Evolutionary conservation across 1,140 invertebrate species (phyloP), one percentile per base, ranked within the genome.

Genomic region (Cydia strobilella): DNA sequence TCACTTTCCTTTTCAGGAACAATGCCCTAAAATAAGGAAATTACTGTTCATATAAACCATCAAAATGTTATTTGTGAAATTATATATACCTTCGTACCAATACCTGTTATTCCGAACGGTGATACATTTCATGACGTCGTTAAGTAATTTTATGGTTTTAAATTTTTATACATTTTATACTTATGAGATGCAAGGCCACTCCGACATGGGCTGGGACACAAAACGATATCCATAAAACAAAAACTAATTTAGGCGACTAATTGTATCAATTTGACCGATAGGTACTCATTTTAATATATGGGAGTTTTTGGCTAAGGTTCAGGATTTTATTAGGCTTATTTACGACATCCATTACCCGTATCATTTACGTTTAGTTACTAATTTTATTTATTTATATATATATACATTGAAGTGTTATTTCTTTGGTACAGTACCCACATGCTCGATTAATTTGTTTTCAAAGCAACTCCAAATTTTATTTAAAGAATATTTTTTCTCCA

Each of bases 1-100:
- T 59, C 23, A 10, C 73, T 74, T 83, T 82, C 84, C 85, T 86
- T 84, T 85, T 82, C 76, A 75, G 77, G 78, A 82, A 82, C 84
- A 80, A 78, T 84, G 69, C 82, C 75, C 77, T 80, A 75, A 81
- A 80, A 82, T 82, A 82, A 62, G 72, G 76, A 77, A 79, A 79
- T 80, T 77, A 72, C 74, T 48, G 45, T 15, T 51, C 6, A 18
- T 51, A 51, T 51, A 51, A 51, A 18, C 48, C 48, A 51, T 51
- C n/a, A 51, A 51, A 51, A 5, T 18, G 48, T 51, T 51, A 18
- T n/a, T 51, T n/a, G n/a, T 51, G 48, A 51, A 51, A 51, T 7
- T 51, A n/a, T 51, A 18, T 51, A 45, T 45, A 45, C 0, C 35
- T 10, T 1, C 35, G 35, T 39, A 9, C 35, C 31, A 7, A 15